These are phyloP conservation scores for Teleogryllus occipitalis DNA, from an alignment of 1,140 invertebrate genomes.

Conservation along the genomic window DNA sequence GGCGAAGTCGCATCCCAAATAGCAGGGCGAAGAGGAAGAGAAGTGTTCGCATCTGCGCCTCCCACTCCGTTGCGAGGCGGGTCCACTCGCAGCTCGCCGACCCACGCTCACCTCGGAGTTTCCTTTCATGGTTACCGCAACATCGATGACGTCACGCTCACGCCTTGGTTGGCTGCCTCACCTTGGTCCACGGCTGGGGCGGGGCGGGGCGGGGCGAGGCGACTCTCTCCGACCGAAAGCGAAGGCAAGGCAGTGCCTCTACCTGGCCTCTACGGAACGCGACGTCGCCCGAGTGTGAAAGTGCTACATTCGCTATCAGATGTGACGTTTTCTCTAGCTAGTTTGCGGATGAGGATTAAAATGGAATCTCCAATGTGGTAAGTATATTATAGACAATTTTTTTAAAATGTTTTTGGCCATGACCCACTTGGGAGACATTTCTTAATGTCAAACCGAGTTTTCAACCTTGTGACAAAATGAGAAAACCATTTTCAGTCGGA, in stretches of 20 bases:
- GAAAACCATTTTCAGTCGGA: background rate
- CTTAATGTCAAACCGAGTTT: background rate
- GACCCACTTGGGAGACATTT: background rate
- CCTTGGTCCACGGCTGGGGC: background rate
- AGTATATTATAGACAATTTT: background rate
- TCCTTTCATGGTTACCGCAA: background rate
- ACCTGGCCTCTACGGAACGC: background rate
- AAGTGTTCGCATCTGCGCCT: no score
- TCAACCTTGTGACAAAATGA: background rate
- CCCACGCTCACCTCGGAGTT: background rate
- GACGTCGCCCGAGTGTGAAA: background rate
- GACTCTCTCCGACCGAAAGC: background rate
- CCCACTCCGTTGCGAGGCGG: no score
- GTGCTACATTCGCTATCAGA: no score
- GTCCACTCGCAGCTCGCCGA: no score
- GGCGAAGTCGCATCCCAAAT: no score
- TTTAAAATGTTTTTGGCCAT: background rate
- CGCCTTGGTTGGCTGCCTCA: background rate
- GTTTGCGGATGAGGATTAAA: background rate
- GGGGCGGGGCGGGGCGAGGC: no score
- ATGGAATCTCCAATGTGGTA: background rate
- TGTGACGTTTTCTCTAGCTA: no score
- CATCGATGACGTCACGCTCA: background rate
- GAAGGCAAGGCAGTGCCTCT: background rate
- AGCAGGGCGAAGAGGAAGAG: no score